Evolutionary conservation across 2,113 vertebrate species (phyloP).

Genomic region (Megaceryle torquata): DNA sequence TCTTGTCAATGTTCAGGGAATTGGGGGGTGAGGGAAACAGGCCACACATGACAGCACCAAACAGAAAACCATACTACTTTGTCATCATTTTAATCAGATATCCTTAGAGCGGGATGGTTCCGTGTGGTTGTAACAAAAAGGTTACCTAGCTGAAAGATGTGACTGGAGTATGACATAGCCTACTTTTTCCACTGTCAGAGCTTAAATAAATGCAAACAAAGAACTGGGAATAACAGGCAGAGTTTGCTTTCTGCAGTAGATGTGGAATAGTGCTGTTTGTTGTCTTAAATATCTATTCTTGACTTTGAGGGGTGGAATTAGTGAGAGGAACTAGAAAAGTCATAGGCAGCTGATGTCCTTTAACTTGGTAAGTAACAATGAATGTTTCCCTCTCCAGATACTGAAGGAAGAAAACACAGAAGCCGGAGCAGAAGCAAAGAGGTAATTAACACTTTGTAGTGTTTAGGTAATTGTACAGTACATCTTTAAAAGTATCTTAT

Average conservation of each 20-base stretch:
- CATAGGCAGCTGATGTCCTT: neutral
- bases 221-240: neutral
- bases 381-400: conserved; percentile 61
- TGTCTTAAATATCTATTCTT: neutral
- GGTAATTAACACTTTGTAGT: conserved; percentile 92
- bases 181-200: neutral
- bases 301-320: neutral
- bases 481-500: conserved; percentile 72
- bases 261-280: neutral
- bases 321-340: neutral
- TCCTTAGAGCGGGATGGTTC: neutral
- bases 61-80: neutral
- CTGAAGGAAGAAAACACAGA: conserved; percentile 87
- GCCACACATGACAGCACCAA: too few species aligned
- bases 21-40: too few species aligned
- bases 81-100: neutral
- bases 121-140: neutral
- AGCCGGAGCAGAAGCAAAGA: conserved; percentile 99
- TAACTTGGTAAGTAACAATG: neutral
- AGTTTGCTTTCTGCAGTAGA: neutral
- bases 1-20: neutral
- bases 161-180: neutral
- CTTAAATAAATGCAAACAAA: neutral
- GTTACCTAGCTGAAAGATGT: neutral
- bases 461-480: conserved; percentile 79